Evolutionary conservation across 2,797 vertebrate genomes (phyloP).

Genomic region (Pipistrellus nathusii): DNA sequence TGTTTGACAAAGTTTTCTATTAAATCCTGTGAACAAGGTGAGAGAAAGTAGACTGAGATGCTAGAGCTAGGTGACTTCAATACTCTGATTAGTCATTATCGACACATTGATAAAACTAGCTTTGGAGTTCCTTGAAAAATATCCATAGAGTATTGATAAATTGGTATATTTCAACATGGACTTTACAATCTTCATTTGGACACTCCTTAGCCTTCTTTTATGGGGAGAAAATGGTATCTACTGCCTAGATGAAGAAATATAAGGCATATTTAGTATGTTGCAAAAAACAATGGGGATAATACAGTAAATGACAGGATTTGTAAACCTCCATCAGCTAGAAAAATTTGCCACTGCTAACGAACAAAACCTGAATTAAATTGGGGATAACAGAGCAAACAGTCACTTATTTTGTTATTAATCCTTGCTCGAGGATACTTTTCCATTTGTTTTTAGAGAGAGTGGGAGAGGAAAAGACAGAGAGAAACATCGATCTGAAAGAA

Average conservation of each 20-base stretch:
- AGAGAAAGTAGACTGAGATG: background rate
- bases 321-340: background rate
- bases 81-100: background rate
- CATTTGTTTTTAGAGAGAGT: no score
- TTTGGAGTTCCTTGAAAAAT: background rate
- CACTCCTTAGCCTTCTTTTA: background rate
- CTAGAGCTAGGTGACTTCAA: background rate
- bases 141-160: background rate
- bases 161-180: background rate
- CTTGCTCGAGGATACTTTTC: no score
- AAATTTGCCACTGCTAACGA: background rate
- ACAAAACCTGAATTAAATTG: constrained; percentile 12
- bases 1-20: background rate
- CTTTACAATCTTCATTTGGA: background rate
- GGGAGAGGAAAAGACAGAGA: no score
- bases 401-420: background rate
- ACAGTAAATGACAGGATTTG: background rate
- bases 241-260: background rate
- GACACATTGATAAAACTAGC: background rate
- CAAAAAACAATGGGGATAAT: background rate
- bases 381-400: background rate
- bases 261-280: background rate
- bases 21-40: background rate
- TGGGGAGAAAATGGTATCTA: background rate
- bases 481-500: no score